Conservation (phyloP, 2,113 vertebrate genomes). For the Phaetusa simplex region DNA sequence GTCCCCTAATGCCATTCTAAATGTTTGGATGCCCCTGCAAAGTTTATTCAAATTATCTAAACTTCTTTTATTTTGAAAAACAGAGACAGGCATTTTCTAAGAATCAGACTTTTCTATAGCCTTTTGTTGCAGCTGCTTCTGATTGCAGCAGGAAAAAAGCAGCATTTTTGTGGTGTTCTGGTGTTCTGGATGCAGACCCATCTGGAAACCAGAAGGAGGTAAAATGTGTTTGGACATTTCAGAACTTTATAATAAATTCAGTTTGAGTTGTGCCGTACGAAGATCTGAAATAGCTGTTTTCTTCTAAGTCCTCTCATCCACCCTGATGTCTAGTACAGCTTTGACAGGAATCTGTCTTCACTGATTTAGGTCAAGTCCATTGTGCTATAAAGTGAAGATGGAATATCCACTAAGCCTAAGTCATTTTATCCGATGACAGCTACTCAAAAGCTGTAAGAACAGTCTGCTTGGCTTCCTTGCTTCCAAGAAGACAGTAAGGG, state of each 20-base stretch:
- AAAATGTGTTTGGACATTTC: constrained; percentile 13
- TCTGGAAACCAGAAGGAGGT: constrained; percentile 26
- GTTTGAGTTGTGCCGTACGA: not conserved
- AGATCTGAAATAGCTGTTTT: not conserved
- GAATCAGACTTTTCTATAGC: not conserved
- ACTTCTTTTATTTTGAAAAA: not conserved
- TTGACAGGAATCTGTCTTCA: not conserved
- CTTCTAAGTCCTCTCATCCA: not conserved
- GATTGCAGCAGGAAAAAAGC: not conserved
- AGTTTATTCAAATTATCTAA: not conserved
- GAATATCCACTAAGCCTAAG: not conserved
- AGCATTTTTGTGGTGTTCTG: constrained; percentile 43
- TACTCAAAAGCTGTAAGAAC: not conserved
- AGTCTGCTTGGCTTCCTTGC: not conserved
- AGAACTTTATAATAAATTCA: constrained; percentile 1
- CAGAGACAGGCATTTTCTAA: not conserved
- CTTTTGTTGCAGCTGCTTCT: constrained; percentile 23
- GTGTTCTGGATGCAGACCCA: not conserved
- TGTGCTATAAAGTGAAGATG: not conserved
- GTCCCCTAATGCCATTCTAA: not conserved
- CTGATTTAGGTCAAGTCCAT: not conserved
- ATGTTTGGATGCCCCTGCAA: not conserved
- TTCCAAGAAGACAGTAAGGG: not conserved
- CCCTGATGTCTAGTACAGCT: not conserved
- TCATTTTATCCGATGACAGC: not conserved